phyloP scores from a whole-genome alignment of 2,797 vertebrate genomes.

The Anabas testudineus region DNA sequence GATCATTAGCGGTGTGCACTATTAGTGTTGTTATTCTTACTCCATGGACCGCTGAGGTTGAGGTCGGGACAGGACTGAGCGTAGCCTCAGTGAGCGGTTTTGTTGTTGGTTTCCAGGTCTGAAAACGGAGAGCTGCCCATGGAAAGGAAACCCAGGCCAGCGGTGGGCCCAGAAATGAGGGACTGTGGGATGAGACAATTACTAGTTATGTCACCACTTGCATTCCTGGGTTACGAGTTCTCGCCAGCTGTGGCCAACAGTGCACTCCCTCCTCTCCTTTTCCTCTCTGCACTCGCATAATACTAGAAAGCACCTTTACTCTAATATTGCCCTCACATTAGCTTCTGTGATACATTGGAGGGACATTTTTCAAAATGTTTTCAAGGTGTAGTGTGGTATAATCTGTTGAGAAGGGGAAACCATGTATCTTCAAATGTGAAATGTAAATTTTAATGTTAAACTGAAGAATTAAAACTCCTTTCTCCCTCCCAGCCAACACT shows the following conservation, averaged over 20 bases:
- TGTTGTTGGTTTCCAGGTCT: conserved; percentile 70
- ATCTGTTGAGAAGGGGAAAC: conserved; percentile 5
- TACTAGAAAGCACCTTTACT: conserved; percentile 53
- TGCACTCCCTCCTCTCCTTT: conserved; percentile 62
- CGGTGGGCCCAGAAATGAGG: conserved; percentile 71
- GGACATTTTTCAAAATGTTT: conserved; percentile 11
- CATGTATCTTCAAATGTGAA: neutral
- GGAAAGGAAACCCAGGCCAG: conserved; percentile 72
- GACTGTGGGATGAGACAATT: conserved; percentile 83
- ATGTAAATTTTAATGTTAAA: neutral
- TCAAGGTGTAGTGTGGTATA: neutral
- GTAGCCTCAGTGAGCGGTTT: conserved; percentile 51
- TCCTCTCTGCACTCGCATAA: conserved; percentile 55
- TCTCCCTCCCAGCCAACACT: conserved; percentile 88
- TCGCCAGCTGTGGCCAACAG: conserved; percentile 76
- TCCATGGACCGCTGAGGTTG: conserved; percentile 57
- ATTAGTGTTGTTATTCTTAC: conserved; percentile 77
- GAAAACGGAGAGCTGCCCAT: conserved; percentile 66
- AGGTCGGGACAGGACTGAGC: conserved; percentile 60
- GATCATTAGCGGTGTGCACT: conserved; percentile 72
- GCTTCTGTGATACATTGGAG: conserved; percentile 6
- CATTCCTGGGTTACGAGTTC: conserved; percentile 81
- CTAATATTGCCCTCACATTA: conserved; percentile 22
- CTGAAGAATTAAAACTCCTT: neutral
- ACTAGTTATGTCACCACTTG: conserved; percentile 82